Base-by-base conservation (phyloP, 2,888 invertebrate genomes). In the Conus canariensis region DNA sequence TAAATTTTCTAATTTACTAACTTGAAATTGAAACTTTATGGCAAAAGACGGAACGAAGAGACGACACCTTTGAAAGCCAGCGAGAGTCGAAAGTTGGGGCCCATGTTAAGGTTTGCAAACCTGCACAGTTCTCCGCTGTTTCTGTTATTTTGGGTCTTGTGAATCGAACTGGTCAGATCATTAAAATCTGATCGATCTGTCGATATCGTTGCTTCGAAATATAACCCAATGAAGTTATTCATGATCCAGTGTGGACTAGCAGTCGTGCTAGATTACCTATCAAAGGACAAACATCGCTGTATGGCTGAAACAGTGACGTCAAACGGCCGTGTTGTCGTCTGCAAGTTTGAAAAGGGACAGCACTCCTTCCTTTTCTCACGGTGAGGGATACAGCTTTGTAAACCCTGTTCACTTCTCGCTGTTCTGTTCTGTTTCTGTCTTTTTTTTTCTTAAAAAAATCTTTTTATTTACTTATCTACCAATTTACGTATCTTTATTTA, bases 171-270 rank as follows among this genome's bases (percentile, higher is more conserved):
- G 45, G 58, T 10, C 82, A 58, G 12, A 45, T 67, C 67, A 64
- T 86, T 60, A 64, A 86, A 64, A 19, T 16, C 59, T 25, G 16
- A 67, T 67, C 19, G 7, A 45, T 86, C 86, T 7, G 30, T 1
- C 2, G 86, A 56, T 56, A 87, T 87, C 87, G 7, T 22, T 6
- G 25, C 56, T 74, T 74, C 64, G 87, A 87, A 87, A 74, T 87
- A 87, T 87, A 74, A 58, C 87, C 87, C 74, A 56, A 56, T 87
- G 74, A 74, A n/a, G 58, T 87, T 74, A 74, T 87, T 74, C 58
- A 87, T 58, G 45, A 14, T 58, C 56, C 16, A 5, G 56, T 19
- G 19, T 58, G 25, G 74, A 58, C 4, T 74, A 12, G 64, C 45
- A 12, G 70, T 74, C 56, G 58, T 16, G n/a, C n/a, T n/a, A 30